Conservation (phyloP, 2,113 vertebrate genomes). For the Plecturocebus donacophilus region DNA sequence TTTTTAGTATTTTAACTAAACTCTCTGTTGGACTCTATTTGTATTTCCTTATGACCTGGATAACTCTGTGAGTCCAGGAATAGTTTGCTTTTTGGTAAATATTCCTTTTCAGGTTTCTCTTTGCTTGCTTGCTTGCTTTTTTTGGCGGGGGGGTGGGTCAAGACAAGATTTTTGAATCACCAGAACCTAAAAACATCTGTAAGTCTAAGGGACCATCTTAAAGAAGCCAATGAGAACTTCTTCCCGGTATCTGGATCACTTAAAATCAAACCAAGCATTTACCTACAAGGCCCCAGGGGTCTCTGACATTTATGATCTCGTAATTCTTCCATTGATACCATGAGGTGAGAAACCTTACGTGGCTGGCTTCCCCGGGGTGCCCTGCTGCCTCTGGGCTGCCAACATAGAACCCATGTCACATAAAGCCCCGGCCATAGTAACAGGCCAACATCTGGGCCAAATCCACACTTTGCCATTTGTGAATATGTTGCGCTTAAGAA, state of each 20-base stretch:
- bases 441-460: background rate
- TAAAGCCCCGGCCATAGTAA: background rate
- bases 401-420: background rate
- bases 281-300: background rate
- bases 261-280: background rate
- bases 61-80: background rate
- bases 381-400: background rate
- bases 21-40: background rate
- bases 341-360: background rate
- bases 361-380: background rate
- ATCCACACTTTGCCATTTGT: background rate
- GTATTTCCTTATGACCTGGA: background rate
- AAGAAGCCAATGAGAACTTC: background rate
- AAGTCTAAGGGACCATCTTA: background rate
- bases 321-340: background rate
- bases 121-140: background rate
- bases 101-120: background rate
- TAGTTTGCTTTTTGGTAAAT: background rate
- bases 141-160: background rate
- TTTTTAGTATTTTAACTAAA: slow-evolving; percentile 49
- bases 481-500: background rate
- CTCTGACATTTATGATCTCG: background rate
- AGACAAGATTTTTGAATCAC: background rate
- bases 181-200: background rate
- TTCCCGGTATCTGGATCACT: background rate